phyloP scores from a whole-genome alignment of 2,888 invertebrate species.

The Blastobasis adustella region DNA sequence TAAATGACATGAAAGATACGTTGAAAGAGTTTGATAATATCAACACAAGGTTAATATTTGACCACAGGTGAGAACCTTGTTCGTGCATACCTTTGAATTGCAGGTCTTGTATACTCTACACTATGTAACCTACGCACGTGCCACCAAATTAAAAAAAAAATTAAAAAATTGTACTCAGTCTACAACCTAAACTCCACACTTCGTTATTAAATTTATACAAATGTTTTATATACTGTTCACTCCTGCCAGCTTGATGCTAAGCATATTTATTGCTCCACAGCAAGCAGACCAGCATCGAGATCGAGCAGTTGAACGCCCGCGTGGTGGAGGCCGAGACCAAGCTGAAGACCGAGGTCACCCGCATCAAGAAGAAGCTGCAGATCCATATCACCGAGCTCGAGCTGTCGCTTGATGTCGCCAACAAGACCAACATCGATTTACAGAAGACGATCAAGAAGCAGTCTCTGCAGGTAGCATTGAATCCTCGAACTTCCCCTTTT shows the following conservation, averaged over 20 bases:
- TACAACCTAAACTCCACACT: no score
- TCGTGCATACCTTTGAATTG: no score
- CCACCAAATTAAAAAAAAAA: no score
- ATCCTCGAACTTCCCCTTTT: not conserved
- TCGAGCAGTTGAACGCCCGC: conserved; percentile 95
- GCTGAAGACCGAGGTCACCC: conserved; percentile 95
- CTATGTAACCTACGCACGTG: no score
- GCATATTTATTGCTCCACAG: conserved; percentile 62
- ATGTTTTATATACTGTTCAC: no score
- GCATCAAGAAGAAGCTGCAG: conserved; percentile 99
- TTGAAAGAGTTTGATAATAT: conserved; percentile 78
- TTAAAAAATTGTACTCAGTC: no score
- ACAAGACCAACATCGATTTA: conserved; percentile 97
- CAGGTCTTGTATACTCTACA: no score
- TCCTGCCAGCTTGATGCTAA: no score
- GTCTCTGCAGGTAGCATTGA: conserved; percentile 82
- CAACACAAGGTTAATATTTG: conserved; percentile 73
- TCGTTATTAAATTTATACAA: no score
- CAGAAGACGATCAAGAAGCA: conserved; percentile 99
- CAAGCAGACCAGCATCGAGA: conserved; percentile 98
- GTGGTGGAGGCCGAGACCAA: conserved; percentile 97
- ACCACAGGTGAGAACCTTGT: conserved; percentile 75
- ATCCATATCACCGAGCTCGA: conserved; percentile 98
- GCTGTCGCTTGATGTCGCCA: conserved; percentile 96
- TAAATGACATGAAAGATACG: conserved; percentile 76